phyloP scores from a whole-genome alignment of 2,113 vertebrate species.

The Colinus virginianus region DNA sequence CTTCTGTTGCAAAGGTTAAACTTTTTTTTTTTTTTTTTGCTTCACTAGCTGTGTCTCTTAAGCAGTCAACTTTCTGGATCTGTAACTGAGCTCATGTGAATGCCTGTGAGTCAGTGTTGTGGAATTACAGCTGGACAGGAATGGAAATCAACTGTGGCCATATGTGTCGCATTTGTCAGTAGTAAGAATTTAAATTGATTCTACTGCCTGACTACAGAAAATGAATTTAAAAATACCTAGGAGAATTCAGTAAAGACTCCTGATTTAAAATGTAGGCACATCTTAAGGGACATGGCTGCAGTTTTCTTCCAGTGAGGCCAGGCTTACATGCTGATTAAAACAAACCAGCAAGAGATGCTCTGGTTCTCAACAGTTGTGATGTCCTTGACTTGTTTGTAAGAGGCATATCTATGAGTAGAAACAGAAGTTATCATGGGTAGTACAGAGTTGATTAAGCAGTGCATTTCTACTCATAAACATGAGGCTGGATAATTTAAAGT shows the following conservation, averaged over 20 bases:
- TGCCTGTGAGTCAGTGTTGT: background rate
- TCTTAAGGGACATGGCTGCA: background rate
- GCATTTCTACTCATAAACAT: rapidly evolving
- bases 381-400: too few species aligned
- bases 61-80: background rate
- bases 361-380: background rate
- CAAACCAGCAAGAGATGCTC: rapidly evolving
- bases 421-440: background rate
- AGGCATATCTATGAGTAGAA: background rate
- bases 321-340: rapidly evolving
- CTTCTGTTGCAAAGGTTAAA: background rate
- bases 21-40: background rate
- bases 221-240: background rate
- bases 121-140: background rate
- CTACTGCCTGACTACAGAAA: background rate
- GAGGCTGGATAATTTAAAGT: background rate
- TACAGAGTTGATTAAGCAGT: background rate
- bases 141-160: background rate
- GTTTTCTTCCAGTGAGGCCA: background rate
- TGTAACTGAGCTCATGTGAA: background rate
- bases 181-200: background rate
- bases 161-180: background rate
- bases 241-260: background rate
- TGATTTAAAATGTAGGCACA: background rate
- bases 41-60: background rate